Base-by-base conservation (phyloP, 2,888 invertebrate species). In the Trachelus troglodyta region DNA sequence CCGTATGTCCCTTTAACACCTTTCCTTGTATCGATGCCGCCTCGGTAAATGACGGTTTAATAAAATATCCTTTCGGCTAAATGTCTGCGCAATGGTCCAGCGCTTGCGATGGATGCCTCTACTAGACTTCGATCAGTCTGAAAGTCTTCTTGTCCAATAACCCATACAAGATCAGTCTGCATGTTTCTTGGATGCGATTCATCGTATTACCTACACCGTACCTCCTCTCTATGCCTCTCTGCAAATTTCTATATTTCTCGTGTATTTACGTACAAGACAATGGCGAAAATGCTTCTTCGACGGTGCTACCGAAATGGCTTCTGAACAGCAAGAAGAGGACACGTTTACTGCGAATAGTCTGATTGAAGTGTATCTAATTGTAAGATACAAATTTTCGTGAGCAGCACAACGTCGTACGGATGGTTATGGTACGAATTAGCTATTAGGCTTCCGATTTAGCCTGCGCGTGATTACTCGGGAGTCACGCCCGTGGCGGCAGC, bases 401-500 rank as follows among this genome's bases (percentile, higher is more conserved):
- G 23, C 9, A 23, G 56, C 40, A 23, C 4, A 15, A 6, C 23
- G 23, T 56, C 23, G 23, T 23, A 9, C 56, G 15, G 23, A 56
- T 56, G 23, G 23, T 56, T 56, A 23, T 23, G 56, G 23, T 56
- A 56, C 56, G 56, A 56, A 56, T 56, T 23, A 23, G 56, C 9
- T 9, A 56, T 56, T 56, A 56, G 23, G 34, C 73, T 80, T 75
- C 74, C 35, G 68, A 79, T 81, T 73, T 69, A 73, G 80, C 76
- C 71, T 77, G 40, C 34, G 40, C 34, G 71, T 77, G 80, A 77
- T 81, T 81, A 77, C 69, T 37, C 77, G 35, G 56, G 73, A 34
- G 79, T 82, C 80, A 81, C 78, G 81, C 79, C 78, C 73, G 40
- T 37, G 69, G 75, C 77, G 79, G 83, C 75, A 76, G 77, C 76